Evolutionary conservation across 2,113 vertebrate genomes (phyloP).

Genomic region (Irena cyanogastra): DNA sequence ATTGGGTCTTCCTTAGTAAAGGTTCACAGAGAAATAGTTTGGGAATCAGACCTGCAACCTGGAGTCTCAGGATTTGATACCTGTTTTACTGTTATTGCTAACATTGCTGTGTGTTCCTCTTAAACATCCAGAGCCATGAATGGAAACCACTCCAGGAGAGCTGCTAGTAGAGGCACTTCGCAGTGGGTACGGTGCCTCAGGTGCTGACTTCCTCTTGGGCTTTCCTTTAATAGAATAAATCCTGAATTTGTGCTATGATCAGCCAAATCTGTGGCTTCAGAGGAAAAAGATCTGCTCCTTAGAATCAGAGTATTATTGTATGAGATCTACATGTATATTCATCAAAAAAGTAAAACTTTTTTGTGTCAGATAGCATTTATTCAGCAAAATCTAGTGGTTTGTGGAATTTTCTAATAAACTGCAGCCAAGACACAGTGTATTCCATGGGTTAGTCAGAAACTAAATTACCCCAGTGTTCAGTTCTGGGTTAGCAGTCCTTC

Average conservation of each 20-base stretch:
- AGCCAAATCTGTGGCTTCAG: not conserved
- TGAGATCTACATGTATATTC: not conserved
- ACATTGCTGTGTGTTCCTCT: not conserved
- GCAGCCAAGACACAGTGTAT: not conserved
- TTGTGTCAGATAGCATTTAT: not conserved
- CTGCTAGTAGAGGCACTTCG: not conserved
- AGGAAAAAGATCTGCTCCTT: not conserved
- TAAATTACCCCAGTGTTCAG: not conserved
- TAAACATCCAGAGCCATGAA: not conserved
- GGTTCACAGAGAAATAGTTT: not conserved
- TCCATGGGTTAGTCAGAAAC: not conserved
- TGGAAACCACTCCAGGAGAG: not conserved
- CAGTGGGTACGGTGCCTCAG: not conserved
- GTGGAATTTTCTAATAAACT: not conserved
- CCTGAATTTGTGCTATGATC: not conserved
- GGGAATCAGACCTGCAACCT: not conserved
- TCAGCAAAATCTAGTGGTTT: not conserved
- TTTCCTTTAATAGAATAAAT: not conserved
- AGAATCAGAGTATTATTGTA: not conserved
- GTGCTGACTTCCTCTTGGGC: not conserved
- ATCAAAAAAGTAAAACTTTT: not conserved
- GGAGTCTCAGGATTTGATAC: not conserved
- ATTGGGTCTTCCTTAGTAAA: not conserved
- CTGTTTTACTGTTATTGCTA: not conserved
- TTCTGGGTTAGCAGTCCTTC: not conserved